Base-by-base conservation (phyloP, 1,140 invertebrate species). In the Pristionchus pacificus region DNA sequence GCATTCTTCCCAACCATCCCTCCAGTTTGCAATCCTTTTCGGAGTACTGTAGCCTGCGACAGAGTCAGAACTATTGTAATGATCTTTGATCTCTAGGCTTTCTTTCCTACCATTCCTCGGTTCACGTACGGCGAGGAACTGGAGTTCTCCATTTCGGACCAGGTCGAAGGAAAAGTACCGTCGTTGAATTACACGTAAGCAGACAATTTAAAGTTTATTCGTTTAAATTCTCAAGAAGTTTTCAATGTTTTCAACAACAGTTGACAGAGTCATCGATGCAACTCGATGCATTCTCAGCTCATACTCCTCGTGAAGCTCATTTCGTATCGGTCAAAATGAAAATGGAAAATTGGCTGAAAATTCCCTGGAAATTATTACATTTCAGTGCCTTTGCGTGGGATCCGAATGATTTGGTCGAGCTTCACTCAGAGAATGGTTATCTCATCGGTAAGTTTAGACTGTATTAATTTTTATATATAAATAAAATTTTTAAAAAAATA, bases 321-420 rank as follows among this genome's bases (percentile, higher is more conserved):
- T n/a, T 15, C 27, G 19, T 74, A n/a, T 49, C 24, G 13, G 67
- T 25, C 24, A 0, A 14, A n/a, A 32, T 14, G 13, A 19, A 24
- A 13, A 63, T 65, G 75, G 24, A 13, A 30, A 75, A 70, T 13
- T 30, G 27, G 14, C 13, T 10, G 38, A 32, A 71, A 31, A 13
- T 27, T n/a, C 0, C 19, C 1, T 55, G 29, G 3, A 32, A 38
- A n/a, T 3, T 38, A 13, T 61, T 15, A 1, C 0, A 64, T 57
- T 77, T 72, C 57, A 82, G 82, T 27, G 81, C 81, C 0, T 84
- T 83, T 71, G 81, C 81, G 0, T 83, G 81, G 81, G 81, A 83
- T 58, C 81, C 82, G 60, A 80, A 78, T 49, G 81, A 83, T 64
- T 61, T 77, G 24, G 74, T 66, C 10, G 82, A 84, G 69, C 68